A percentile compares a stretch with the other conserved stretches of the same genome.
These are phyloP conservation scores for Gonioctena quinquepunctata DNA, from an alignment of 1,140 invertebrate genomes.

Conservation along the genomic window DNA sequence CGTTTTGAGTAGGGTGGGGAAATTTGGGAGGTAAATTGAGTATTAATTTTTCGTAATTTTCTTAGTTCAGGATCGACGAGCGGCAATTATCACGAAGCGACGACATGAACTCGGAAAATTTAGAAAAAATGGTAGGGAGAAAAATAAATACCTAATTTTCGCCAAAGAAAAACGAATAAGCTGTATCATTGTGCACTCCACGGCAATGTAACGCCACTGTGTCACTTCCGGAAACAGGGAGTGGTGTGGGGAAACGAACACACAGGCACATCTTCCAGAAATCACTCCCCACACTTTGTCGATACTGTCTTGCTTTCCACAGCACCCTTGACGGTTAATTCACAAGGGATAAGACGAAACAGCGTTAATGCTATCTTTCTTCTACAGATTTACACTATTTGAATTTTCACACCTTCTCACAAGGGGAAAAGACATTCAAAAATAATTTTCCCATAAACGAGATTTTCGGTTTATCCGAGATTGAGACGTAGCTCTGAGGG, in stretches of 20 bases:
- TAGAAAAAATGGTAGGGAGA: too few relatives aligned
- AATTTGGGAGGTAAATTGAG: too few relatives aligned
- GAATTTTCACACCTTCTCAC: not conserved
- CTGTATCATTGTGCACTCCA: too few relatives aligned
- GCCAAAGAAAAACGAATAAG: too few relatives aligned
- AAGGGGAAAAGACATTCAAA: not conserved
- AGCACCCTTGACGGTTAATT: not conserved
- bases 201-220: not conserved
- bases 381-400: not conserved
- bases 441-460: not conserved
- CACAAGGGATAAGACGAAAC: not conserved
- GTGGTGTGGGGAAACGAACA: not conserved
- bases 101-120: too few relatives aligned
- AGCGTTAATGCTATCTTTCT: not conserved
- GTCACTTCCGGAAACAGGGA: not conserved
- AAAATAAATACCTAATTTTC: too few relatives aligned
- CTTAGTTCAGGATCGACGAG: too few relatives aligned
- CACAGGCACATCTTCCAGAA: not conserved
- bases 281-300: not conserved
- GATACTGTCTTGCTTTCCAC: not conserved
- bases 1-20: too few relatives aligned
- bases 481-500: not conserved
- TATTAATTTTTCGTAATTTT: too few relatives aligned
- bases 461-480: not conserved
- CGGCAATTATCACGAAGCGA: too few relatives aligned